Evolutionary conservation across 2,797 vertebrate genomes (phyloP).

Genomic region (Urosaurus nigricauda): DNA sequence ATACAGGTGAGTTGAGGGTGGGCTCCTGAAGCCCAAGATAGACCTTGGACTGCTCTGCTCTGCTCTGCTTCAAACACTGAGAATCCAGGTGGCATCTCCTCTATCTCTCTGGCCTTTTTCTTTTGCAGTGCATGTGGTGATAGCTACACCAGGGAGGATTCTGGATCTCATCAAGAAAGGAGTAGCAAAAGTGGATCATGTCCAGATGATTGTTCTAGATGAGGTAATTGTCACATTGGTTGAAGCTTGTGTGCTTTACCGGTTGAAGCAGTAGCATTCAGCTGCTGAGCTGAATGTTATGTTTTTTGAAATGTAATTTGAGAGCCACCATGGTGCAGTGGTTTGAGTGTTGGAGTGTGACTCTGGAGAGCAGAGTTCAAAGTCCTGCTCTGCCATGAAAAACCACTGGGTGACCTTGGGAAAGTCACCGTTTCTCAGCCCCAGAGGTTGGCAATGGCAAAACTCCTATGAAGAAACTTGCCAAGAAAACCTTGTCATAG

Average conservation of each 20-base stretch:
- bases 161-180: constrained; percentile 99
- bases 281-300: background rate
- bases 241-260: background rate
- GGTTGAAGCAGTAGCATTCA: background rate
- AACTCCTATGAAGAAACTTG: too few relatives aligned
- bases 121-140: constrained; percentile 93
- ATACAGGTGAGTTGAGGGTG: constrained; percentile 86
- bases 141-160: constrained; percentile 97
- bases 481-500: too few relatives aligned
- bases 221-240: constrained; percentile 84
- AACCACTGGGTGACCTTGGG: too few relatives aligned
- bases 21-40: too few relatives aligned
- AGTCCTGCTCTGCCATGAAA: too few relatives aligned
- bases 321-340: background rate
- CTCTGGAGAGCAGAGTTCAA: too few relatives aligned
- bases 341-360: too few relatives aligned
- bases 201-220: constrained; percentile 99
- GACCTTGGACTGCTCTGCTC: too few relatives aligned
- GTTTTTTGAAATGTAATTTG: background rate
- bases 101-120: constrained; percentile 28
- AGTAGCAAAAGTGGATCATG: constrained; percentile 96
- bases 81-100: constrained; percentile 25
- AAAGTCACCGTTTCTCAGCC: too few relatives aligned
- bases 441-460: too few relatives aligned
- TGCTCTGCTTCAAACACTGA: background rate